Evolutionary conservation across 2,113 vertebrate species (phyloP).

Genomic region (Bubo blakistoni): DNA sequence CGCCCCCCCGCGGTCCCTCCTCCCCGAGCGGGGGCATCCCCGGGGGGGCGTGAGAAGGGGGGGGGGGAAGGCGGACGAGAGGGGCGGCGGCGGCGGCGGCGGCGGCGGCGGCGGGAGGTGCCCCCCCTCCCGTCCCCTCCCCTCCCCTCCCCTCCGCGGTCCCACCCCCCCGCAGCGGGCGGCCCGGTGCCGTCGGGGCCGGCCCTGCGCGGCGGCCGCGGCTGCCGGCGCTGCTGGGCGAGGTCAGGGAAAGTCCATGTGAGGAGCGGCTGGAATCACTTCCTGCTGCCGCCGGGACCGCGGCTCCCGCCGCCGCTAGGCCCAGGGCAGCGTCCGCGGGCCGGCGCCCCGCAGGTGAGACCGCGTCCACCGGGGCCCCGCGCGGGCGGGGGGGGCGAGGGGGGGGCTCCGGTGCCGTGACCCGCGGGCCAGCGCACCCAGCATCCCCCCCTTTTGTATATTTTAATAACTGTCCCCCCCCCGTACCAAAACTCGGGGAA

Average conservation of each 20-base stretch:
- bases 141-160: too few relatives aligned
- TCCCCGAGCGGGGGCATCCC: too few relatives aligned
- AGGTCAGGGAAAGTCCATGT: conserved; percentile 69
- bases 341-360: conserved; percentile 21
- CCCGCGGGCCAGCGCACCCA: background rate
- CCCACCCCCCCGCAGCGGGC: too few relatives aligned
- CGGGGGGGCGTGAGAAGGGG: too few relatives aligned
- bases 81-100: too few relatives aligned
- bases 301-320: conserved; percentile 1
- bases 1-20: too few relatives aligned
- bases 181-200: background rate
- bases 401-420: background rate
- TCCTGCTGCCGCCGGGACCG: conserved; percentile 51
- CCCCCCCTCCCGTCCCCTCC: too few relatives aligned
- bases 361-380: background rate
- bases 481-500: background rate
- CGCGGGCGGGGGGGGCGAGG: background rate
- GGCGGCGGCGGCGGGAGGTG: too few relatives aligned
- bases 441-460: background rate
- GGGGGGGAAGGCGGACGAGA: too few relatives aligned
- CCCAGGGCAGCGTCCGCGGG: background rate
- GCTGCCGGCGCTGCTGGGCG: conserved; percentile 60
- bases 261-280: conserved; percentile 42
- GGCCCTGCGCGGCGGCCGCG: background rate
- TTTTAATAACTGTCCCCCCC: background rate